Percentiles rank a stretch among this genome's conserved stretches.
phyloP scores from a whole-genome alignment of 2,113 vertebrate species.

The Lipotes vexillifer region DNA sequence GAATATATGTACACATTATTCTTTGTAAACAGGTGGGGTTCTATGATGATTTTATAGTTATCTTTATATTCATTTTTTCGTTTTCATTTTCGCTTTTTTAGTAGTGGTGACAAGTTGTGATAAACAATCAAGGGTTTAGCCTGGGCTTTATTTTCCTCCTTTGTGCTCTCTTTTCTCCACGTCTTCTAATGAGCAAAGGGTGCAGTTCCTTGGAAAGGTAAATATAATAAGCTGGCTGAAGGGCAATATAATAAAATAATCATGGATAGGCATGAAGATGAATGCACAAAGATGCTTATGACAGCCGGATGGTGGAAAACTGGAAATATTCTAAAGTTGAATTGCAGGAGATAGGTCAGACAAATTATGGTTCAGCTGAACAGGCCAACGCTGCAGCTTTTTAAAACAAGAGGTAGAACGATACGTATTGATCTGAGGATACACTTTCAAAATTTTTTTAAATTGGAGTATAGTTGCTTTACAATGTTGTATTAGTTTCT shows the following conservation, averaged over 20 bases:
- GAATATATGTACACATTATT: not conserved
- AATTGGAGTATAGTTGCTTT: no score
- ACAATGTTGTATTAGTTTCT: no score
- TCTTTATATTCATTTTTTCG: not conserved
- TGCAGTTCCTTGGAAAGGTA: not conserved
- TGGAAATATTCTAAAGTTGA: not conserved
- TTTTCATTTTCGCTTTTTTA: not conserved
- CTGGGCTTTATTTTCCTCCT: not conserved
- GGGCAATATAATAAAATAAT: not conserved
- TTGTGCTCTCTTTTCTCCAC: not conserved
- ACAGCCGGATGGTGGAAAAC: not conserved
- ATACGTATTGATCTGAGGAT: not conserved
- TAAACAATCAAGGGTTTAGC: not conserved
- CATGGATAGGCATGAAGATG: not conserved
- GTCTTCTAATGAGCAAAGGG: not conserved
- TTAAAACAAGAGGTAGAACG: not conserved
- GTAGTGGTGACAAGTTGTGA: not conserved
- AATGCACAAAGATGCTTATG: not conserved
- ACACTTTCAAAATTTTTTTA: not conserved
- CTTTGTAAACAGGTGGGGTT: not conserved
- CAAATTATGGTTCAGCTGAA: not conserved
- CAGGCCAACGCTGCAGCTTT: rapidly evolving
- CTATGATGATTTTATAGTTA: not conserved
- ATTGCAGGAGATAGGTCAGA: not conserved
- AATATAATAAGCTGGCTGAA: not conserved